phyloP scores from a whole-genome alignment of 2,113 vertebrate genomes.

The Notechis scutatus region DNA sequence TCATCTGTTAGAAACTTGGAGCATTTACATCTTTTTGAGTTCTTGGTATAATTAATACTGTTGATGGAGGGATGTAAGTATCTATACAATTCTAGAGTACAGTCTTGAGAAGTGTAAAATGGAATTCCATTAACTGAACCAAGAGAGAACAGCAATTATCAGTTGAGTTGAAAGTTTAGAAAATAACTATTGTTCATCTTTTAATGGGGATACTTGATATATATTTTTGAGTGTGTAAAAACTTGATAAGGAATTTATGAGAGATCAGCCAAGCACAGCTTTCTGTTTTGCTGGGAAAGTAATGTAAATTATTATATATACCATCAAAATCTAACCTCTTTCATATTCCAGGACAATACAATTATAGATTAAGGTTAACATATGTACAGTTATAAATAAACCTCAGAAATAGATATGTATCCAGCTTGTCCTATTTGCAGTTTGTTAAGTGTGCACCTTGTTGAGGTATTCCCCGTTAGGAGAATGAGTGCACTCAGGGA shows the following conservation, averaged over 20 bases:
- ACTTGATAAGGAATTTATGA: not conserved
- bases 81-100: constrained; percentile 21
- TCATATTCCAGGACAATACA: not conserved
- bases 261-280: not conserved
- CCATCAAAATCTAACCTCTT: not conserved
- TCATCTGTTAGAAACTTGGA: not conserved
- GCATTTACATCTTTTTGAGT: constrained; percentile 10
- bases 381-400: not conserved
- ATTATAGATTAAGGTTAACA: not conserved
- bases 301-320: not conserved
- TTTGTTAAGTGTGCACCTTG: not conserved
- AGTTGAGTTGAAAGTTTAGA: constrained; percentile 5
- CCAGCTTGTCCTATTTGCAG: not conserved
- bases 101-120: constrained; percentile 25
- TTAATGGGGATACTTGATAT: constrained; percentile 33
- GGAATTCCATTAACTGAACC: constrained; percentile 9
- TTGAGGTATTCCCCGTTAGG: too few relatives aligned
- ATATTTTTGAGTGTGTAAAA: constrained; percentile 23
- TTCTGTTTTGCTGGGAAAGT: not conserved
- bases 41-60: not conserved
- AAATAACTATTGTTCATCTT: not conserved
- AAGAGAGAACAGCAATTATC: constrained; percentile 28
- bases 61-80: constrained; percentile 13
- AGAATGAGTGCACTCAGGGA: too few relatives aligned
- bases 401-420: not conserved